Conservation (phyloP, 2,888 invertebrate species). For the Coenonympha arcania region DNA sequence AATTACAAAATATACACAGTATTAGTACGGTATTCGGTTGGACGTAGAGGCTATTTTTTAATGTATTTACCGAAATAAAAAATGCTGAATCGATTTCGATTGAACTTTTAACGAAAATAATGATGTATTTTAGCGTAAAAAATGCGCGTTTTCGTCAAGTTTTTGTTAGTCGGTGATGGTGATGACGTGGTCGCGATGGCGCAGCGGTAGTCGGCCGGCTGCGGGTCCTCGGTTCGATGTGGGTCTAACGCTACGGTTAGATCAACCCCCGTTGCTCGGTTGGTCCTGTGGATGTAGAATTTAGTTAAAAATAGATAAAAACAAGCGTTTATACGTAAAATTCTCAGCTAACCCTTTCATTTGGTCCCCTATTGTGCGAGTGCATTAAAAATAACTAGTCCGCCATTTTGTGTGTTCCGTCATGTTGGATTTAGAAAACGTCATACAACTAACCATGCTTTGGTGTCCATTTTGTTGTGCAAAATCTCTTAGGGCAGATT, state of each 20-base stretch:
- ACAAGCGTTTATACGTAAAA: too few relatives aligned
- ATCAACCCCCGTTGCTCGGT: constrained; percentile 66
- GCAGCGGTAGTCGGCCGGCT: neutral
- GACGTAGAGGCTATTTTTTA: constrained; percentile 7
- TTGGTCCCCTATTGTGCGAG: too few relatives aligned
- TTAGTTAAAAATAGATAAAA: too few relatives aligned
- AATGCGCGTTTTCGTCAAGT: constrained; percentile 13
- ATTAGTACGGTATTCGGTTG: constrained; percentile 10
- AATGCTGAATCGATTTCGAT: constrained; percentile 12
- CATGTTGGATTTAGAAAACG: too few relatives aligned
- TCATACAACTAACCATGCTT: too few relatives aligned
- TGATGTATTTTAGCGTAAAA: constrained; percentile 16
- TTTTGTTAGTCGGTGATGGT: neutral
- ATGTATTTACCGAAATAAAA: neutral
- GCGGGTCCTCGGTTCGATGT: constrained; percentile 9
- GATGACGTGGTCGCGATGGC: constrained; percentile 6
- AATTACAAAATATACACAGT: constrained; percentile 12
- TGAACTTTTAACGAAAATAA: constrained; percentile 12
- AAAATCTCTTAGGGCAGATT: too few relatives aligned
- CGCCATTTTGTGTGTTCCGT: too few relatives aligned
- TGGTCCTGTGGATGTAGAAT: constrained; percentile 45
- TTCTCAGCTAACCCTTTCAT: too few relatives aligned
- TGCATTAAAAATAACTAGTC: too few relatives aligned
- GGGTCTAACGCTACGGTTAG: constrained; percentile 18
- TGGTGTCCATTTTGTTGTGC: too few relatives aligned